Evolutionary conservation across 2,797 vertebrate genomes (phyloP), one percentile per base, ranked within the genome.

Genomic region (Pampus argenteus): DNA sequence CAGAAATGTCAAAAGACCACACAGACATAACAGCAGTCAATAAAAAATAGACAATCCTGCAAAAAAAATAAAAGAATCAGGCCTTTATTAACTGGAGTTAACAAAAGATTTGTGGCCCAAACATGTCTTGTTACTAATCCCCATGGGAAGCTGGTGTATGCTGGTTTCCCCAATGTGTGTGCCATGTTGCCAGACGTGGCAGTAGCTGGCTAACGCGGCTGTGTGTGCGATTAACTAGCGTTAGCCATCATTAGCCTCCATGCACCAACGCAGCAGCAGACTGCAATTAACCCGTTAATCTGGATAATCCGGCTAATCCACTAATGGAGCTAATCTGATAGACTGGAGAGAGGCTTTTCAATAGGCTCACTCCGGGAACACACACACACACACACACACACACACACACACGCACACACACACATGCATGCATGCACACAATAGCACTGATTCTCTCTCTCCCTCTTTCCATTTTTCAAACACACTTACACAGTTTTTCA

Each of bases 201-300:
- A 7, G 85, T 67, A 75, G 90, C 89, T 67, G 87, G 85, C 84
- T 81, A 89, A 86, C 77, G 73, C 88, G 86, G 91, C 91, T 90
- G 90, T 86, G 86, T 85, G 81, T 83, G 86, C 36, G 89, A 92
- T 93, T 91, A 92, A 90, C 86, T 31, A 85, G 88, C 83, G 78
- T 90, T 92, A 91, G 88, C 91, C 73, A 10, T 90, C 89, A 90
- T 92, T 92, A 91, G 91, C 91, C 90, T 90, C 85, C 28, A 82
- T 1, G 79, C 87, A 83, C 71, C 90, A 85, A 89, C 82, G 90
- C 90, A 86, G 76, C 86, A 90, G 83, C 88, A 88, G 91, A 90
- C 91, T 73, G 89, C 91, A 92, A 92, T 93, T 93, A 93, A 92
- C 87, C 82, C 88, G 79, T 88, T 92, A 93, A 93, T 93, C 92